A percentile compares a stretch with the other conserved stretches of the same genome.
These are phyloP conservation scores for Hippocampus mohnikei DNA, from an alignment of 2,113 vertebrate species.

Conservation along the genomic window DNA sequence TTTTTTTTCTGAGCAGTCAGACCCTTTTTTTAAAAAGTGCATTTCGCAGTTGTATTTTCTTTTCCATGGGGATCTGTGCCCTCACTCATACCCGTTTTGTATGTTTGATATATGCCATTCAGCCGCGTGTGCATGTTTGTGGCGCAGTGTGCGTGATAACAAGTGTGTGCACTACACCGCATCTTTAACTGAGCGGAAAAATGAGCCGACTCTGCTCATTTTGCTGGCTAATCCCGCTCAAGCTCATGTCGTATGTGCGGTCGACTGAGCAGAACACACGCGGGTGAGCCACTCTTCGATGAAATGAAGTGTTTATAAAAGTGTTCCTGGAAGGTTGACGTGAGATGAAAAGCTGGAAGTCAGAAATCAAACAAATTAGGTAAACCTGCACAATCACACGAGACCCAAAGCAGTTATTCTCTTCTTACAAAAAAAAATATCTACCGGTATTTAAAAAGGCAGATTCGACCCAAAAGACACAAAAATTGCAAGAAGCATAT, in stretches of 20 bases:
- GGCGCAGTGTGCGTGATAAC: not conserved
- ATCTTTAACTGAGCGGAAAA: constrained; percentile 58
- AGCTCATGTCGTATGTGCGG: constrained; percentile 41
- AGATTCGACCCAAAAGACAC: too few relatives aligned
- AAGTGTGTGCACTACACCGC: not conserved
- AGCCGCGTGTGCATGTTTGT: constrained; percentile 1
- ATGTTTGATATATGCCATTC: not conserved
- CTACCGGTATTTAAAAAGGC: too few relatives aligned
- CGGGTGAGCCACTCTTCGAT: not conserved
- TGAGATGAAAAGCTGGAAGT: not conserved
- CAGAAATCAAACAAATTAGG: too few relatives aligned
- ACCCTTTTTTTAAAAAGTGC: too few relatives aligned
- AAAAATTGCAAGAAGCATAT: too few relatives aligned
- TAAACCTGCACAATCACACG: too few relatives aligned
- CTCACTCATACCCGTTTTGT: not conserved
- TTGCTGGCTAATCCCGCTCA: constrained; percentile 46
- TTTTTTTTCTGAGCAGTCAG: too few relatives aligned
- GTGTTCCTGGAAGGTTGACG: not conserved
- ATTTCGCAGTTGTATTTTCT: too few relatives aligned
- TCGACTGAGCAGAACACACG: constrained; percentile 12
- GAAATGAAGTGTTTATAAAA: not conserved
- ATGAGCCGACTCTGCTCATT: constrained; percentile 55
- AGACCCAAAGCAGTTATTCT: too few relatives aligned
- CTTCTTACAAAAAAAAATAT: too few relatives aligned
- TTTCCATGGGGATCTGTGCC: not conserved